phyloP scores from a whole-genome alignment of 2,888 invertebrate genomes.

The Junonia oenone region DNA sequence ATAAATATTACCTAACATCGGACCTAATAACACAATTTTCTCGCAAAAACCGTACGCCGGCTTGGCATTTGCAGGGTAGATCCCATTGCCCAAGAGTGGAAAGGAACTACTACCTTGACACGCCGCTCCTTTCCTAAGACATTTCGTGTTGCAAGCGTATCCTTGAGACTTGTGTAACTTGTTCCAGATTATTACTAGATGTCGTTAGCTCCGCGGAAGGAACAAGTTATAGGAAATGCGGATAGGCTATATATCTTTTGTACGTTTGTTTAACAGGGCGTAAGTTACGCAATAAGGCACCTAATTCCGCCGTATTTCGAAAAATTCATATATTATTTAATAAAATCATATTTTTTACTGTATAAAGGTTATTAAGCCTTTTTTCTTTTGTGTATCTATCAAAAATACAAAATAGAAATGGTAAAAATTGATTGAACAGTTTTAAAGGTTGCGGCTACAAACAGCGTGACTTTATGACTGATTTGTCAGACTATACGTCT shows the following conservation, averaged over 20 bases:
- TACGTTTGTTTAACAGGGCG: not conserved
- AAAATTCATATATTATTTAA: too few species aligned
- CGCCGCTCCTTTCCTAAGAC: constrained; percentile 68
- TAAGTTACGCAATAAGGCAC: too few species aligned
- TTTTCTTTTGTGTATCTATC: too few species aligned
- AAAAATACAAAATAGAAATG: too few species aligned
- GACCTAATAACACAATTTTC: constrained; percentile 4
- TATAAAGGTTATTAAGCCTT: too few species aligned
- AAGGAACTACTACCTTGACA: constrained; percentile 63
- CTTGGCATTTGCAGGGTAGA: constrained; percentile 45
- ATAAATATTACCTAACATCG: constrained; percentile 11
- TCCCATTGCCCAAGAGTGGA: constrained; percentile 63
- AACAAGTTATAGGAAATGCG: constrained; percentile 9
- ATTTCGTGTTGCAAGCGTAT: constrained; percentile 48
- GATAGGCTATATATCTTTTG: not conserved
- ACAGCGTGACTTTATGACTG: too few species aligned
- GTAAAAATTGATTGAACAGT: too few species aligned
- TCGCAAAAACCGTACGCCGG: constrained; percentile 21
- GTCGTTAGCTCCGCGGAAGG: constrained; percentile 24
- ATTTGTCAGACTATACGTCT: too few species aligned
- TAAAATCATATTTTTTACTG: too few species aligned
- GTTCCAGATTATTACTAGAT: constrained; percentile 31
- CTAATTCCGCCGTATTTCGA: too few species aligned
- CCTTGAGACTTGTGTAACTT: constrained; percentile 43
- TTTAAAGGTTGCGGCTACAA: too few species aligned